Conservation (phyloP, 2,888 invertebrate species). For the Diplazon laetatorius region DNA sequence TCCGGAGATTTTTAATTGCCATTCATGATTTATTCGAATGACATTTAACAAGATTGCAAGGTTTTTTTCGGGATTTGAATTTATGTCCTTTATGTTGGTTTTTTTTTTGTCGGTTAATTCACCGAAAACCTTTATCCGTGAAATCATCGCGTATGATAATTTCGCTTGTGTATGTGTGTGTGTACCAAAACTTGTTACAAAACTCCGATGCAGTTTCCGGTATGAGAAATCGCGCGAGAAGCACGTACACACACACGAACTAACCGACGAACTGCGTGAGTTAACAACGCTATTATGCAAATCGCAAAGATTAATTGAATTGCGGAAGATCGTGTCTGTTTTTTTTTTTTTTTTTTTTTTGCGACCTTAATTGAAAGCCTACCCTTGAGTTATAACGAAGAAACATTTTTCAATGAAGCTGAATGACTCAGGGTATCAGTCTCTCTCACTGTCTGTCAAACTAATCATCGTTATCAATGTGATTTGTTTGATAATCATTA, state of each 20-base stretch:
- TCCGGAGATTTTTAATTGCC: no score
- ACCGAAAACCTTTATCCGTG: neutral
- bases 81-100: neutral
- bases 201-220: slow-evolving; percentile 24
- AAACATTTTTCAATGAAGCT: slow-evolving; percentile 20
- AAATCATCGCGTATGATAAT: slow-evolving; percentile 19
- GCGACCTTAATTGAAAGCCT: slow-evolving; percentile 23
- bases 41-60: slow-evolving; percentile 7
- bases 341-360: neutral
- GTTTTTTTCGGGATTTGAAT: neutral
- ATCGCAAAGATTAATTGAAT: slow-evolving; percentile 30
- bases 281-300: slow-evolving; percentile 49
- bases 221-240: neutral
- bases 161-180: neutral
- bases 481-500: no score
- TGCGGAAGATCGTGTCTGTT: slow-evolving; percentile 1
- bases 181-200: slow-evolving; percentile 17
- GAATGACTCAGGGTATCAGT: neutral
- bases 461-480: neutral
- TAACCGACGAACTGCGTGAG: neutral
- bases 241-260: no score
- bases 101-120: no score
- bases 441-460: neutral
- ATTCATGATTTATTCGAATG: no score
- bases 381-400: slow-evolving; percentile 44